A percentile compares a stretch with the other conserved stretches of the same genome.
These are phyloP conservation scores for Xiphophorus hellerii DNA, from an alignment of 2,113 vertebrate genomes.

Conservation along the genomic window DNA sequence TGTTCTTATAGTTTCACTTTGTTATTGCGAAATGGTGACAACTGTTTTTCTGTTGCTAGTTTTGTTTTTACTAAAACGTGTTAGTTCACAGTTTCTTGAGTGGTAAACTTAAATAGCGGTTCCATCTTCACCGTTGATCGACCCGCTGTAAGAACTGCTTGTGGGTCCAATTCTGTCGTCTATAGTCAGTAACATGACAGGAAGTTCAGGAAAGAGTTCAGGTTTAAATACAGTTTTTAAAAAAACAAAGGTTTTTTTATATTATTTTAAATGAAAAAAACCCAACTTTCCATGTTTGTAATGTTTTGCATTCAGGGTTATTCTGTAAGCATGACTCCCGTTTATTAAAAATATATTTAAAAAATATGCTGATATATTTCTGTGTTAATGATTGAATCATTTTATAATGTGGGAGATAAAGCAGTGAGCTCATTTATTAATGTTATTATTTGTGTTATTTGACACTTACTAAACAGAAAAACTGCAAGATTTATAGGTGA, in stretches of 20 bases:
- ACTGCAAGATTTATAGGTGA: neutral
- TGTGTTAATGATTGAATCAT: neutral
- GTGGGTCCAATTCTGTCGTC: neutral
- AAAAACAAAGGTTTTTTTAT: neutral
- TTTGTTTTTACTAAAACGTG: neutral
- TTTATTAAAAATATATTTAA: slow-evolving; percentile 9
- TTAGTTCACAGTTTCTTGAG: neutral
- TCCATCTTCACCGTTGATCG: neutral
- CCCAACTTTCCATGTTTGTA: slow-evolving; percentile 2
- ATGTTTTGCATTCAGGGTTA: neutral
- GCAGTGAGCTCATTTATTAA: neutral
- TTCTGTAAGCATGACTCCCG: neutral
- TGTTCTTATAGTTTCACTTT: neutral
- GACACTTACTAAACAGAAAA: neutral
- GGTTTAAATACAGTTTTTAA: neutral
- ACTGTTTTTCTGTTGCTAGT: neutral
- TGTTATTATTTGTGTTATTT: neutral
- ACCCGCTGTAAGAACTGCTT: neutral
- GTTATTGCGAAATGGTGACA: too few relatives aligned
- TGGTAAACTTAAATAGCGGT: neutral
- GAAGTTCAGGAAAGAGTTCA: too few relatives aligned
- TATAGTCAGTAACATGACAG: too few relatives aligned
- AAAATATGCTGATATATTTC: neutral
- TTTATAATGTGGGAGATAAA: neutral
- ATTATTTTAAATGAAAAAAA: neutral